Evolutionary conservation across 2,888 invertebrate genomes (phyloP).

Genomic region (Aplocera efformata): DNA sequence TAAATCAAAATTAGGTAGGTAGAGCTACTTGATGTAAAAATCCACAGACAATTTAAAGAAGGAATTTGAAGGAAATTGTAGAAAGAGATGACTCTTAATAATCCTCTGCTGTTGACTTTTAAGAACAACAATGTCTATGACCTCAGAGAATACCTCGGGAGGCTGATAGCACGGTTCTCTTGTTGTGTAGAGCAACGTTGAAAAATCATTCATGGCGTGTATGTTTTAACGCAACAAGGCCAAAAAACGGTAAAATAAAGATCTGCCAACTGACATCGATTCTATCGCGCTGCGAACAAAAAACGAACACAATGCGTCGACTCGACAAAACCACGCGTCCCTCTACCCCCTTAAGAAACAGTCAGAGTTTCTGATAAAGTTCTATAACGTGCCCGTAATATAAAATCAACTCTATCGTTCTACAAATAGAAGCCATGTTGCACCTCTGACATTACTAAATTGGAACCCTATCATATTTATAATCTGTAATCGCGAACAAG

Average conservation of each 20-base stretch:
- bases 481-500: constrained; percentile 54
- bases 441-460: constrained; percentile 5
- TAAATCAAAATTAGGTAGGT: too few species aligned
- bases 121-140: too few species aligned
- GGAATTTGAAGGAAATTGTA: too few species aligned
- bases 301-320: constrained; percentile 73
- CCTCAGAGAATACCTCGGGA: too few species aligned
- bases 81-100: too few species aligned
- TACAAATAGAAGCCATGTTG: constrained; percentile 28
- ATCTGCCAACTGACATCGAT: constrained; percentile 80
- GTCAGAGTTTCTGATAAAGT: constrained; percentile 44
- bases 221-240: constrained; percentile 55
- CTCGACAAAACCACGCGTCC: constrained; percentile 61
- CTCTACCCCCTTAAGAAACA: constrained; percentile 70
- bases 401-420: constrained; percentile 28
- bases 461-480: constrained; percentile 50
- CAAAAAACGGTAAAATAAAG: constrained; percentile 78
- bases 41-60: too few species aligned
- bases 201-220: constrained; percentile 14
- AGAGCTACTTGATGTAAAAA: too few species aligned
- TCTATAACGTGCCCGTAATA: constrained; percentile 14
- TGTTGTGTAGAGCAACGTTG: constrained; percentile 9
- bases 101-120: too few species aligned
- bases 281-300: constrained; percentile 66
- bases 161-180: not conserved